Base-by-base conservation (phyloP, 2,113 vertebrate genomes). In the Brachyhypopomus gauderio region DNA sequence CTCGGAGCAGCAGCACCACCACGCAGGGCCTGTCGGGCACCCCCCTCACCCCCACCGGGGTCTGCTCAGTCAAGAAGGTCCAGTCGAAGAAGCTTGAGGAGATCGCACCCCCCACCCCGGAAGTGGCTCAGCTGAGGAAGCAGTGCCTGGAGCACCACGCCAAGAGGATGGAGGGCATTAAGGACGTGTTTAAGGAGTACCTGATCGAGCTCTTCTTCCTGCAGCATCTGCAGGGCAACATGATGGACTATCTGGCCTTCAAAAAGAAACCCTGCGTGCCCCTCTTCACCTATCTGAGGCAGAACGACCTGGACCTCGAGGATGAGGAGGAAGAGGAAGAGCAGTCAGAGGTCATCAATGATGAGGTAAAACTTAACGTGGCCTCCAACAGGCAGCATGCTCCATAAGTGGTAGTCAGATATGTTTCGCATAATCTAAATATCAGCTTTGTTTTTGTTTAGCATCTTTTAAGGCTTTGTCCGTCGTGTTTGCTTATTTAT, bases 201-300 rank as follows among this genome's bases (percentile, higher is more conserved):
- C 88, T 98, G 89, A 94, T 98, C 0, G 98, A 99, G 86, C 91
- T 99, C 25, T 99, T 99, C 90, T 99, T 99, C 88, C 89, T 99
- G 83, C 98, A 99, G 75, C 97, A 99, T 84, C 95, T 97, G 30
- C 97, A 99, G 87, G 98, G 98, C 25, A 99, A 99, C 85, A 99
- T 99, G 97, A 99, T 99, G 98, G 98, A 99, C 87, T 99, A 97
- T 75, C 55, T 98, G 36, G 94, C 96, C 38, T 99, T 99, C 80
- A 98, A 96, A 90, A 98, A 97, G 93, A 99, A 98, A 71, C 97
- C 95, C 0, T 98, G 96, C 84, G 92, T 95, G 86, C 95, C 96
- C 0, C 89, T 98, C 60, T 97, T 97, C 86, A 95, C 95, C 0
- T 99, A 98, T 84, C 91, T 99, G 75, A 92, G 95, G 87, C 98